phyloP scores from a whole-genome alignment of 2,797 vertebrate genomes.

The Heliangelus exortis region DNA sequence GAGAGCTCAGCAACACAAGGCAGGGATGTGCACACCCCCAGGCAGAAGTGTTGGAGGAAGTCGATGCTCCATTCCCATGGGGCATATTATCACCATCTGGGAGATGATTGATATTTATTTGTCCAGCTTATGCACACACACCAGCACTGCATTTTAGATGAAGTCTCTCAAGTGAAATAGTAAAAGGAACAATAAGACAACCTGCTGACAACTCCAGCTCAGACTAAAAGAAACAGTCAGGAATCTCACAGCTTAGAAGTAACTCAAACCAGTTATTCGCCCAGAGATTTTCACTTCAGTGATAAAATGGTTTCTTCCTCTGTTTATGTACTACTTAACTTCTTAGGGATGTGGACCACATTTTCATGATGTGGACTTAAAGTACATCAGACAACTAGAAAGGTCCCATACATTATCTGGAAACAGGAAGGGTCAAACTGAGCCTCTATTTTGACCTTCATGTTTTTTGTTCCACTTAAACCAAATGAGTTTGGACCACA shows the following conservation, averaged over 20 bases:
- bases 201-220: constrained; percentile 61
- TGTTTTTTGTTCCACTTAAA: constrained; percentile 39
- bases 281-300: constrained; percentile 14
- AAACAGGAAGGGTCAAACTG: not conserved
- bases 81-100: constrained; percentile 55
- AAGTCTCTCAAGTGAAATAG: constrained; percentile 37
- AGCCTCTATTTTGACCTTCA: constrained; percentile 19
- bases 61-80: not conserved
- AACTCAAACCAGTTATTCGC: constrained; percentile 40
- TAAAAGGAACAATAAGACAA: constrained; percentile 57
- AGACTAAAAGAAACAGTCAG: constrained; percentile 34
- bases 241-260: constrained; percentile 35
- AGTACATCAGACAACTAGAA: constrained; percentile 13
- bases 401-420: not conserved
- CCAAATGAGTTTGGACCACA: constrained; percentile 36
- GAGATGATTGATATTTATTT: constrained; percentile 53
- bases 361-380: not conserved
- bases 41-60: constrained; percentile 7
- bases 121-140: constrained; percentile 38
- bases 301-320: constrained; percentile 27
- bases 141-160: not conserved
- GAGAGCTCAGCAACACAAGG: not conserved
- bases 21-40: not conserved
- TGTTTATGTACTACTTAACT: constrained; percentile 27
- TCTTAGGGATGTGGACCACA: not conserved